Conservation (phyloP, 2,113 vertebrate species). For the Aix galericulata region DNA sequence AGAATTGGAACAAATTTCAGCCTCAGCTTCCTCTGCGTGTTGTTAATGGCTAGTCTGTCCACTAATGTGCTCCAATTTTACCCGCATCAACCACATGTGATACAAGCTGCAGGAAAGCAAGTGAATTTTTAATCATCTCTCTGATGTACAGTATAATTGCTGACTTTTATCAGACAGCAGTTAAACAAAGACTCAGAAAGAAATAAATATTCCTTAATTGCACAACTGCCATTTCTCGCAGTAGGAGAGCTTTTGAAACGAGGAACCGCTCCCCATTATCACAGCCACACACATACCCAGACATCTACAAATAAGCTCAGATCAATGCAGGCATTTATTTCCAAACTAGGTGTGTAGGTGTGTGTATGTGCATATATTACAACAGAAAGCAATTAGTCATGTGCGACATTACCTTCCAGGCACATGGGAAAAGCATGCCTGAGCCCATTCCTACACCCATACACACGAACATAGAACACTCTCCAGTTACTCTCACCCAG, state of each 20-base stretch:
- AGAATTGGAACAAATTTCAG: conserved; percentile 58
- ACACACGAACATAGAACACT: accelerated
- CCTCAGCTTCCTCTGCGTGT: conserved; percentile 57
- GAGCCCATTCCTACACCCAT: not conserved
- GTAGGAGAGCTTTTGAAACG: conserved; percentile 38
- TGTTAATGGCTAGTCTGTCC: conserved; percentile 66
- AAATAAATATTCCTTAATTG: conserved; percentile 70
- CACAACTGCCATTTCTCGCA: conserved; percentile 45
- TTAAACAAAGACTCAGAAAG: conserved; percentile 70
- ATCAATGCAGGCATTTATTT: not conserved
- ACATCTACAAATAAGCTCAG: not conserved
- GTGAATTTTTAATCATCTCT: conserved; percentile 68
- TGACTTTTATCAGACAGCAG: conserved; percentile 71
- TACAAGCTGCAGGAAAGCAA: conserved; percentile 66
- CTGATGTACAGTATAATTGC: conserved; percentile 68
- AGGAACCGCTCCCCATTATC: conserved; percentile 30
- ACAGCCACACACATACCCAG: not conserved
- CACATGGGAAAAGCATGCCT: not conserved
- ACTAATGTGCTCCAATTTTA: conserved; percentile 66
- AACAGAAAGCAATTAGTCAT: not conserved
- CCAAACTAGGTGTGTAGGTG: not conserved
- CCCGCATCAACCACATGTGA: conserved; percentile 62
- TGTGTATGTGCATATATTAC: not conserved
- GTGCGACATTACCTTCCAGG: not conserved
- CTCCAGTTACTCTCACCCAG: not conserved